Base-by-base conservation (phyloP, 35 echinoderm and acorn worm genomes). In the Ophiothrix spiculata region DNA sequence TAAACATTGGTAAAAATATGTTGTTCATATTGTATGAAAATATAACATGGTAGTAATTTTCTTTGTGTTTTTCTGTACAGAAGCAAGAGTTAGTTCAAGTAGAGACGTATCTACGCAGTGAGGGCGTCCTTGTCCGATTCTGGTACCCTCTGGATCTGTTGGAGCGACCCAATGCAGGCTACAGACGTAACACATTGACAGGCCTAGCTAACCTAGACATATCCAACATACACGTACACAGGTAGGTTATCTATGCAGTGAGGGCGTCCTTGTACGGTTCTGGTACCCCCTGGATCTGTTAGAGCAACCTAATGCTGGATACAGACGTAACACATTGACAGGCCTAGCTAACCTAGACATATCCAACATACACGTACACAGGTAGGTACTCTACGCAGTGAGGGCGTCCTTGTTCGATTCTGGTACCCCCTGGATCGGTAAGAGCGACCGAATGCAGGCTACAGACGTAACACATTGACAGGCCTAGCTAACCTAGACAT, bases 211-310 rank as follows among this genome's bases (percentile, higher is more conserved):
- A 81, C 31, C 73, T 90, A 14, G 92, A 93, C 56, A 93, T 85
- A 56, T 89, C 92, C 10, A 93, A 93, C 39, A 86, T 93, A 79
- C 76, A 88, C 35, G 80, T 93, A 32, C 92, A 93, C 79, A 86
- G 87, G 92, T 93, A 77, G 86, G 87, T 16, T 93, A 93, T 63
- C 87, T 93, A 36, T 77, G 83, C 40, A 93, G 92, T 74, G 92
- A 93, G 82, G 92, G 92, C 8, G 92, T 93, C 3, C 92, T 93
- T 6, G 92, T 93, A 11, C 77, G 92, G 25, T 93, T 86, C 78
- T 93, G 92, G 92, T 93, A 93, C 60, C 92, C 92, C 1, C 41
- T 93, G 23, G 92, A 93, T 29, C 64, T 90, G 39, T 79, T 93
- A 41, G 87, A 93, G 75, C 83, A 83, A 38, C 92, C 92, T 75